Conservation (phyloP, 1,140 invertebrate species). For the Polypedilum pembai region DNA sequence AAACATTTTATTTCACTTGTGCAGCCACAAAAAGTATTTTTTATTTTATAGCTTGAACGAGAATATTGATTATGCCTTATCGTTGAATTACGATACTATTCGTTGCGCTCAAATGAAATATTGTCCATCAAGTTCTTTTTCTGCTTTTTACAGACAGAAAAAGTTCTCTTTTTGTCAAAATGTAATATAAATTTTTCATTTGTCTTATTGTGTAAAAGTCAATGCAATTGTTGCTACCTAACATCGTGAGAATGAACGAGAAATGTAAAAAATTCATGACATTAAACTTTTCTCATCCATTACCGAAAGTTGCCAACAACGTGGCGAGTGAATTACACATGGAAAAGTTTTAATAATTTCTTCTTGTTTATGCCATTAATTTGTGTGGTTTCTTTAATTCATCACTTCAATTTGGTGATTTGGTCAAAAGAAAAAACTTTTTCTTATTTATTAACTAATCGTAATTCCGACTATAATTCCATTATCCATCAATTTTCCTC, state of each 20-base stretch:
- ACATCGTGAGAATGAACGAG: background rate
- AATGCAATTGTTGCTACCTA: background rate
- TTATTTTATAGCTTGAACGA: background rate
- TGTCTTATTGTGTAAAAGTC: background rate
- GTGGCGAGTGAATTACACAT: no score
- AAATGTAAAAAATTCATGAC: conserved; percentile 19
- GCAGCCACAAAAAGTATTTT: background rate
- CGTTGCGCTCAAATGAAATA: background rate
- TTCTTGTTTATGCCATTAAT: no score
- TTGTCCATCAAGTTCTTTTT: background rate
- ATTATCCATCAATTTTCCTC: background rate
- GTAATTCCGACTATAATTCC: background rate
- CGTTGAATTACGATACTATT: background rate
- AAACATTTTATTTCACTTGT: background rate
- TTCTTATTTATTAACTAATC: no score
- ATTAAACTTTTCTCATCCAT: conserved; percentile 1
- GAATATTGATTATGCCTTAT: conserved; percentile 12
- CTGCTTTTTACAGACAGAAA: no score
- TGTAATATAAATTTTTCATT: no score
- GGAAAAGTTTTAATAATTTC: background rate
- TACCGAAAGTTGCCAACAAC: no score
- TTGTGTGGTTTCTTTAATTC: no score
- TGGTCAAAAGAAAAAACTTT: no score
- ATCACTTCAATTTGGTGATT: no score
- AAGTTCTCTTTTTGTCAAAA: no score